Base-by-base conservation (phyloP, 1,140 invertebrate species). In the Neodiprion lecontei region DNA sequence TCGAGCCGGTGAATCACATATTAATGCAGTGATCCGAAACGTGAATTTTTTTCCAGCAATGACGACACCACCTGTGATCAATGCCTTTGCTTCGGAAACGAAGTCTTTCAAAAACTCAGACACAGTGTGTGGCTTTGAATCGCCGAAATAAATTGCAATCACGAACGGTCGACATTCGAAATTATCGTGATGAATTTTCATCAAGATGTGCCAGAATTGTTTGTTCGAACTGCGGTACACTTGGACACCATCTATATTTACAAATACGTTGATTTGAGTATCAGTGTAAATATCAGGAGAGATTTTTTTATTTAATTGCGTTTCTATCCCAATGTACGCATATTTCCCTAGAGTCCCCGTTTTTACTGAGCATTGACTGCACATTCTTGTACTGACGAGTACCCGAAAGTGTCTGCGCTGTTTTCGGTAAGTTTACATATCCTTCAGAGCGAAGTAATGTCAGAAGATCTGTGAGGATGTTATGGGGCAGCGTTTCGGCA, bases 201-300 rank as follows among this genome's bases (percentile, higher is more conserved):
- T 65, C 3, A 66, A n/a, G 7, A 71, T 76, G 28, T 72, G 72
- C 75, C 72, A 76, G 10, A 73, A 23, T 53, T 40, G 14, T 28
- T 21, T n/a, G 14, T 2, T 67, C n/a, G 69, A 74, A 28, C 69
- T 73, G 2, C 70, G 70, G 47, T 47, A 74, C 9, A 76, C 14
- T 50, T 70, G 65, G 40, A 74, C 40, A n/a, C 75, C 72, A 68
- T 74, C 75, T 12, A 73, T 47, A 48, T 76, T 53, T 28, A 70
- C 48, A 2, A 69, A 65, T n/a, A 69, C 17, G 10, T n/a, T 12
- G 28, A 76, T 76, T 53, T 9, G 12, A 40, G 50, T 50, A 47
- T 76, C 71, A 9, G 66, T 65, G 40, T 65, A 76, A 7, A 70
- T 47, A 17, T 65, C 8, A 9, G 69, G 66, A 0, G 21, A 4